phyloP scores from a whole-genome alignment of 2,113 vertebrate species.

The Melanostigma gelatinosum region DNA sequence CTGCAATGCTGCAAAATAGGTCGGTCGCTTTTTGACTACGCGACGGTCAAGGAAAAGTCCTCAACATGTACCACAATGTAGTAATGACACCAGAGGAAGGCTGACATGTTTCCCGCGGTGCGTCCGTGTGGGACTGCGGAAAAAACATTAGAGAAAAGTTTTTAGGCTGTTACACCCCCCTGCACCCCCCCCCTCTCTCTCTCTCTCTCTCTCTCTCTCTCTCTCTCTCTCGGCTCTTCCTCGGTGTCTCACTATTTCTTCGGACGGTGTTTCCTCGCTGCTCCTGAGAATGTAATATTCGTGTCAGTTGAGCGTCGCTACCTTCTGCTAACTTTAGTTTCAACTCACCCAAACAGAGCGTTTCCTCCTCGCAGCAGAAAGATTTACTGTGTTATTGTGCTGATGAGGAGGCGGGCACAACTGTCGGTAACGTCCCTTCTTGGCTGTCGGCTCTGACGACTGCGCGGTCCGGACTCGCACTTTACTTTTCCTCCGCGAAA shows the following conservation, averaged over 20 bases:
- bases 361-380: constrained; percentile 56
- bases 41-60: constrained; percentile 57
- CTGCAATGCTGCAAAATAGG: constrained; percentile 68
- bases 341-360: constrained; percentile 81
- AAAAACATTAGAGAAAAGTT: constrained; percentile 84
- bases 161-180: constrained; percentile 73
- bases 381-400: constrained; percentile 76
- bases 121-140: constrained; percentile 54
- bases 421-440: constrained; percentile 65
- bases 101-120: constrained; percentile 3
- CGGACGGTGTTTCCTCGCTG: background rate
- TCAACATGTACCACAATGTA: background rate
- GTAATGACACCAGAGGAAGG: background rate
- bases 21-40: constrained; percentile 70
- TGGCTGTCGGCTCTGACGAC: constrained; percentile 65
- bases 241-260: constrained; percentile 3
- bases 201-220: background rate
- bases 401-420: constrained; percentile 57
- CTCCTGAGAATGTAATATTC: constrained; percentile 40
- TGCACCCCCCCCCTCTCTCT: constrained; percentile 54
- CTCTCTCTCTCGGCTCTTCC: constrained; percentile 53
- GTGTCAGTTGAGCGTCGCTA: constrained; percentile 26
- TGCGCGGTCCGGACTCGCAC: constrained; percentile 57
- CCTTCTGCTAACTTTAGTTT: constrained; percentile 63
- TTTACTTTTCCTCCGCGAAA: constrained; percentile 78